Percentiles rank a stretch among this genome's conserved stretches.
phyloP scores from a whole-genome alignment of 2,113 vertebrate species.

The Actenoides lindsayi region DNA sequence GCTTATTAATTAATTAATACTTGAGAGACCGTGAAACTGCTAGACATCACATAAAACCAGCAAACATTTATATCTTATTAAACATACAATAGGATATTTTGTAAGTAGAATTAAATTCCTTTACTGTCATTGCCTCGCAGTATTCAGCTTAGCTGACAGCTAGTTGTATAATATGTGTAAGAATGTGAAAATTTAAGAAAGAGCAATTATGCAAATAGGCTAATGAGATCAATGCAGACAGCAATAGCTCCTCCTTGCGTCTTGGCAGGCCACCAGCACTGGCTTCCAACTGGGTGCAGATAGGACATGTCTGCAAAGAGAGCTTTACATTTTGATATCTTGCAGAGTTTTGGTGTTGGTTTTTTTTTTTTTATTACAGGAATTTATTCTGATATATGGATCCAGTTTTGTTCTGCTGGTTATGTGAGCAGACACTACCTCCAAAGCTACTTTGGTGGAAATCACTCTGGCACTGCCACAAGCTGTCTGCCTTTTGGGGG shows the following conservation, averaged over 20 bases:
- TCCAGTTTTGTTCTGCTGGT: neutral
- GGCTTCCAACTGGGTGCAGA: neutral
- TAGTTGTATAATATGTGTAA: neutral
- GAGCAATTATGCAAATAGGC: constrained; percentile 11
- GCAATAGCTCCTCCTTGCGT: neutral
- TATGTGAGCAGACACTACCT: neutral
- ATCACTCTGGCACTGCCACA: neutral
- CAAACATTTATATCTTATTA: constrained; percentile 11
- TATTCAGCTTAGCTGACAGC: neutral
- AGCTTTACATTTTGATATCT: neutral
- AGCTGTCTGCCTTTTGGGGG: neutral
- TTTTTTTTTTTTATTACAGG: neutral
- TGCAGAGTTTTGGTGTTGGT: neutral
- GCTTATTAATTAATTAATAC: constrained; percentile 36
- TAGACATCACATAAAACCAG: neutral
- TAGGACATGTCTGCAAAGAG: accelerated
- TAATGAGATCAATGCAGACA: constrained; percentile 9
- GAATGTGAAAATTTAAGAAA: neutral
- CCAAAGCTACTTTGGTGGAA: neutral
- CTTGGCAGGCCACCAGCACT: neutral
- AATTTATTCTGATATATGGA: neutral
- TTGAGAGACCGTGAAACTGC: neutral
- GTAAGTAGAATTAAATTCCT: neutral
- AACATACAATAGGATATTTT: neutral
- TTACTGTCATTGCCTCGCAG: neutral